phyloP scores from a whole-genome alignment of 2,113 vertebrate species.

The Pontoporia blainvillei region DNA sequence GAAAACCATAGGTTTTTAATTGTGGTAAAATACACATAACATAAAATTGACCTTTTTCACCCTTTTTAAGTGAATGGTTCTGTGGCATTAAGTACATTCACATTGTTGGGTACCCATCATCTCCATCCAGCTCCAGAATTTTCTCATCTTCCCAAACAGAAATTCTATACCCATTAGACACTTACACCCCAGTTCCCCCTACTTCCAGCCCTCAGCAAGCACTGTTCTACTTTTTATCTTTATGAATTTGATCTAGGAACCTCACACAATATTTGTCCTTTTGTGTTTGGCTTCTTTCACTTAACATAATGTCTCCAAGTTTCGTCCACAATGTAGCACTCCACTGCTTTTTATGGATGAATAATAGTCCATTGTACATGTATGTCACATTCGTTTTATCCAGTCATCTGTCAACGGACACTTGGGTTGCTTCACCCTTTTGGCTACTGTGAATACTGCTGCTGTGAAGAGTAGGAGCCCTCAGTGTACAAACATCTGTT shows the following conservation, averaged over 20 bases:
- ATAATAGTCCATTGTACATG: not conserved
- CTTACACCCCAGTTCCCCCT: not conserved
- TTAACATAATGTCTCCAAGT: not conserved
- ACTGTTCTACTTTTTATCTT: not conserved
- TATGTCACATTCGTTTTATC: not conserved
- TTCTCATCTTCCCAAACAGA: not conserved
- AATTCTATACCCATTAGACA: not conserved
- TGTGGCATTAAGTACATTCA: not conserved
- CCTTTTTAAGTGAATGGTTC: not conserved
- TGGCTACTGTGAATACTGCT: not conserved
- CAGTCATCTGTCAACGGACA: not conserved
- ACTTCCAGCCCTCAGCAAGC: not conserved
- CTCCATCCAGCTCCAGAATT: not conserved
- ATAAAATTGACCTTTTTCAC: not conserved
- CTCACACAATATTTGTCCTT: not conserved
- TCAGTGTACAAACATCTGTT: not conserved
- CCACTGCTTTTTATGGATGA: not conserved
- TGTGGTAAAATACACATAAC: not conserved
- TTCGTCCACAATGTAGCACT: not conserved
- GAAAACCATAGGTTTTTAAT: not conserved
- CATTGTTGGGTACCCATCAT: not conserved
- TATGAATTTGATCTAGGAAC: not conserved
- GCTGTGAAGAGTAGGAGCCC: not conserved
- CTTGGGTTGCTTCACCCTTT: not conserved
- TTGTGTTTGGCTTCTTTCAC: not conserved